phyloP scores from a whole-genome alignment of 2,888 invertebrate genomes.

The Sialis fuliginosa region DNA sequence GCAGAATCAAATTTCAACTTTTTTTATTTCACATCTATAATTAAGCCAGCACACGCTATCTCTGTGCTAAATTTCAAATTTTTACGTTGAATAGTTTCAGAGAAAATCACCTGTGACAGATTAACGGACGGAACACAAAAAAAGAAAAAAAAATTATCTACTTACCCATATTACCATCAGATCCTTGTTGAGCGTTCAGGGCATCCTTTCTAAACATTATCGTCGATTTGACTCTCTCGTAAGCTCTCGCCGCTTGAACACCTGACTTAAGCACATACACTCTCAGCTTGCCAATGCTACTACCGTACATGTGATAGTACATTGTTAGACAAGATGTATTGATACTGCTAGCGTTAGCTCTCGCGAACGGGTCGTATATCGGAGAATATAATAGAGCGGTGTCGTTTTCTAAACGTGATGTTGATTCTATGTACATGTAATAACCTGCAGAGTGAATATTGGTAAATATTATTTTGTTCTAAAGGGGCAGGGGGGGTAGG shows the following conservation, averaged over 20 bases:
- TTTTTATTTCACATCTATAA: too few species aligned
- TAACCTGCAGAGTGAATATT: slow-evolving; percentile 31
- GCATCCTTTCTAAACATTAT: slow-evolving; percentile 25
- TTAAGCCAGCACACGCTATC: too few species aligned
- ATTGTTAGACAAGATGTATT: slow-evolving; percentile 39
- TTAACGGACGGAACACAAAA: too few species aligned
- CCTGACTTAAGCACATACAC: slow-evolving; percentile 31
- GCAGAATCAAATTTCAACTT: too few species aligned
- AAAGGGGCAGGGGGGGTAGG: too few species aligned
- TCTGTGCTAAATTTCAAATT: too few species aligned
- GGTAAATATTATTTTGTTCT: too few species aligned
- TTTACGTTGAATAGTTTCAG: too few species aligned
- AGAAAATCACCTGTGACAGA: too few species aligned
- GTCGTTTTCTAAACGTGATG: slow-evolving; percentile 39
- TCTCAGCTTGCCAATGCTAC: slow-evolving; percentile 33
- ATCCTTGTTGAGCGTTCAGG: too few species aligned
- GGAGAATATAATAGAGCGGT: slow-evolving; percentile 60
- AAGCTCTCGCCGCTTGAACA: slow-evolving; percentile 9
- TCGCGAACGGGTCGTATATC: slow-evolving; percentile 26
- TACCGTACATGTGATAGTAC: slow-evolving; percentile 68
- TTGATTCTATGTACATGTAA: slow-evolving; percentile 71
- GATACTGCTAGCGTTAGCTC: slow-evolving; percentile 15
- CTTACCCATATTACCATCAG: too few species aligned
- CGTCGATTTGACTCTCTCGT: slow-evolving; percentile 14
- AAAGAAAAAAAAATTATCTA: neutral